Evolutionary conservation across 2,797 vertebrate genomes (phyloP), one percentile per base, ranked within the genome.

Genomic region (Crypturellus tataupa): DNA sequence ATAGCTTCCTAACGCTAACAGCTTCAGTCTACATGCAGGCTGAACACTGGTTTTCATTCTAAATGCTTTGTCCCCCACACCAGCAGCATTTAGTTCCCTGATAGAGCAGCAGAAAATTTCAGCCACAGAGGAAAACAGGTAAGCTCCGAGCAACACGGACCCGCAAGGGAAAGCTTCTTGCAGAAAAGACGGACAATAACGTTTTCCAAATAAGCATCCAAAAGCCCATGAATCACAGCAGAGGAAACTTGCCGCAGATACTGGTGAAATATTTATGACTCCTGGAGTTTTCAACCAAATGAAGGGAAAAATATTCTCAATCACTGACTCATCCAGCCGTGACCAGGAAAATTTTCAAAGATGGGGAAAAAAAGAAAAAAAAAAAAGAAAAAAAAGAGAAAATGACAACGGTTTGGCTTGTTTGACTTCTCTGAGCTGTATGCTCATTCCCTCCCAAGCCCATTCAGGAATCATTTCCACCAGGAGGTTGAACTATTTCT

Each of bases 391-490:
- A 51, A 27, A 8, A 49, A 94, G 56, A 20, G 39, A 80, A 49
- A 23, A 1, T 83, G 76, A 65, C 67, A 94, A 93, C 18, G 12
- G 5, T 42, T 75, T 92, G 84, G 62, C 65, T 80, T 68, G 59
- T 88, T 91, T 68, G 84, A 67, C 71, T 62, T 49, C 46, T 82
- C 3, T 0, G 56, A 91, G 55, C 53, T 44, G 25, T 37, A 21
- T 8, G 17, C 19, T 0, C 0, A 13, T 25, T 76, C 55, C 42
- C 59, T 87, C 70, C 65, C 63, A 72, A 21, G 8, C 53, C 89
- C 83, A 85, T 89, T 62, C 80, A 93, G 37, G 73, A 46, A 89
- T 92, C 55, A 70, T 73, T 92, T 91, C 89, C 42, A 89, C 58
- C 24, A 85, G 51, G 62, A 95, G 71, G 72, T 44, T 89, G 69